Conservation (phyloP, 2,113 vertebrate species). For the Pelmatolapia mariae region DNA sequence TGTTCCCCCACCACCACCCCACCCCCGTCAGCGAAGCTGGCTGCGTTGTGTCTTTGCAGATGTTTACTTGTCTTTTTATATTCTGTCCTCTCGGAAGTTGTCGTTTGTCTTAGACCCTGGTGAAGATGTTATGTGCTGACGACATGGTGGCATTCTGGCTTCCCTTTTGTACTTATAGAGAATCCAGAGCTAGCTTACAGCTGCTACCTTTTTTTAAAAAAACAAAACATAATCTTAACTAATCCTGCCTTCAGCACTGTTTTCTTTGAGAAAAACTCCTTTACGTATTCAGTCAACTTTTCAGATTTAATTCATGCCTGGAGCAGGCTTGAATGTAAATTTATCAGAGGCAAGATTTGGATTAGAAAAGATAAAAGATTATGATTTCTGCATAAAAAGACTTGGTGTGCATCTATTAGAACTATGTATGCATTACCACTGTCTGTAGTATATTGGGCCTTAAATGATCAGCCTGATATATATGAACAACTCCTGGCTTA, state of each 20-base stretch:
- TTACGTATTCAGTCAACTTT: background rate
- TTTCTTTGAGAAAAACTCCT: background rate
- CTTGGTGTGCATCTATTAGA: background rate
- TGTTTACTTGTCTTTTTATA: conserved; percentile 51
- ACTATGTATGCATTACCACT: conserved; percentile 1
- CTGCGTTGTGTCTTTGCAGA: conserved; percentile 32
- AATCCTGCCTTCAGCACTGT: background rate
- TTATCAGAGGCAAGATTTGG: background rate
- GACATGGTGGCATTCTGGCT: background rate
- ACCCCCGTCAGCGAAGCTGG: background rate
- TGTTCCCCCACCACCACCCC: background rate
- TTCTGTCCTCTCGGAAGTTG: conserved; percentile 15
- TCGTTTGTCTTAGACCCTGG: conserved; percentile 36
- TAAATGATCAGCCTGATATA: background rate
- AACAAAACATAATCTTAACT: background rate
- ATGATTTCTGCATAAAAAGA: conserved; percentile 7
- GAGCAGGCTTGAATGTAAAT: conserved; percentile 48
- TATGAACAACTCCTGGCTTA: conserved; percentile 25
- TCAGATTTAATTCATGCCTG: conserved; percentile 1
- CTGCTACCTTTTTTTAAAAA: background rate
- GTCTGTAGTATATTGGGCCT: conserved; percentile 1
- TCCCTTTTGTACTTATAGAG: background rate
- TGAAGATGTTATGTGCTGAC: conserved; percentile 21
- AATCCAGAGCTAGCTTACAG: background rate
- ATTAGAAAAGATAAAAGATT: background rate